These are phyloP conservation scores for Meliscaeva auricollis DNA, from an alignment of 2,888 invertebrate genomes.

Conservation along the genomic window DNA sequence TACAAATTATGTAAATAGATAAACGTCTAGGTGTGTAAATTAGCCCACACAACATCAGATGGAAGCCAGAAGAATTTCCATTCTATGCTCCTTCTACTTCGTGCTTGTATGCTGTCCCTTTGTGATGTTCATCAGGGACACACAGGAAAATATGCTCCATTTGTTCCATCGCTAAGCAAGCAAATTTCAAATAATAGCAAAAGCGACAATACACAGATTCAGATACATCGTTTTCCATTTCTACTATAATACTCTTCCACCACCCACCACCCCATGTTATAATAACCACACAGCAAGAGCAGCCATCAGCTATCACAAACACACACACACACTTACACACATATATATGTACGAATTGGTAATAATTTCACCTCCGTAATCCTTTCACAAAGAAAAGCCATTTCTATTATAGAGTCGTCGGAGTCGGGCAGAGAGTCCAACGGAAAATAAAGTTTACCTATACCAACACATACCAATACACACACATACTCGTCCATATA, in stretches of 20 bases:
- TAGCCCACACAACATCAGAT: constrained; percentile 44
- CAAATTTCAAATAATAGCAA: constrained; percentile 67
- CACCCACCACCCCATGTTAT: constrained; percentile 6
- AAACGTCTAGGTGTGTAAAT: constrained; percentile 17
- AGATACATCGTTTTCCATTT: constrained; percentile 57
- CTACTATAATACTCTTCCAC: constrained; percentile 34
- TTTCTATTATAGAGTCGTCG: constrained; percentile 17
- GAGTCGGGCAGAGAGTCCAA: constrained; percentile 18
- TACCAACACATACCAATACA: constrained; percentile 30
- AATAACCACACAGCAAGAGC: constrained; percentile 23
- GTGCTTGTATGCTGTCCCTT: constrained; percentile 12
- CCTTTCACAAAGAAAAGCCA: constrained; percentile 53
- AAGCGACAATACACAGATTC: constrained; percentile 58
- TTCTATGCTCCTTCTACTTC: constrained; percentile 11
- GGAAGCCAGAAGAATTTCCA: constrained; percentile 45
- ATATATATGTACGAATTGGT: constrained; percentile 56
- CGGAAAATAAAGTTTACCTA: constrained; percentile 31
- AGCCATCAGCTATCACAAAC: constrained; percentile 52
- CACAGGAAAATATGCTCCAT: constrained; percentile 74
- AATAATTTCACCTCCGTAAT: constrained; percentile 71
- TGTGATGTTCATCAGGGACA: constrained; percentile 49
- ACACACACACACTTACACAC: constrained; percentile 67
- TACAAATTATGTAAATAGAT: constrained; percentile 48
- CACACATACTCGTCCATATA: constrained; percentile 8
- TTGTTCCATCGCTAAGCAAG: constrained; percentile 61